Conservation (phyloP, 2,797 vertebrate species). For the Catharus ustulatus region DNA sequence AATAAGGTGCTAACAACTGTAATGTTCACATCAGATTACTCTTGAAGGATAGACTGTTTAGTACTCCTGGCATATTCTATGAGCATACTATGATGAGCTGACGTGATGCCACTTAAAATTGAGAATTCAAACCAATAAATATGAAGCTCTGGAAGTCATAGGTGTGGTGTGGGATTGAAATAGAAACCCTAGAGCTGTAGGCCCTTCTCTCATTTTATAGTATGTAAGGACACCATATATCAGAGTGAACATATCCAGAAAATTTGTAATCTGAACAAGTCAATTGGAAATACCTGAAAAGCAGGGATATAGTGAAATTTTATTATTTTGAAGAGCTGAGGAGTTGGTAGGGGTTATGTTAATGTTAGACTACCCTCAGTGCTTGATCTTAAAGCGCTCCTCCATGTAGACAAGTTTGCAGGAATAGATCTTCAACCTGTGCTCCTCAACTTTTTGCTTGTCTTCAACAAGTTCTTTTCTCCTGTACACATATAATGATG, state of each 20-base stretch:
- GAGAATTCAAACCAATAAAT: background rate
- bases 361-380: background rate
- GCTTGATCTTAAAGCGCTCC: background rate
- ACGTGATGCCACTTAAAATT: background rate
- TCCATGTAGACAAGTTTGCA: background rate
- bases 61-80: background rate
- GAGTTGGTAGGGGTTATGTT: background rate
- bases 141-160: background rate
- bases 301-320: background rate
- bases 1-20: background rate
- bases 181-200: background rate
- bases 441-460: background rate
- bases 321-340: background rate
- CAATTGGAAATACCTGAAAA: background rate
- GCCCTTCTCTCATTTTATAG: background rate
- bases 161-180: background rate
- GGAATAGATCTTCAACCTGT: background rate
- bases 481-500: background rate
- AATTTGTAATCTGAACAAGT: background rate
- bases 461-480: background rate
- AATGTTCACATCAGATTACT: background rate
- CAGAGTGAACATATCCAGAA: background rate
- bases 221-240: background rate
- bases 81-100: background rate
- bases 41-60: background rate